These are phyloP conservation scores for Myotis pilosus DNA, from an alignment of 2,797 vertebrate genomes.

Conservation along the genomic window DNA sequence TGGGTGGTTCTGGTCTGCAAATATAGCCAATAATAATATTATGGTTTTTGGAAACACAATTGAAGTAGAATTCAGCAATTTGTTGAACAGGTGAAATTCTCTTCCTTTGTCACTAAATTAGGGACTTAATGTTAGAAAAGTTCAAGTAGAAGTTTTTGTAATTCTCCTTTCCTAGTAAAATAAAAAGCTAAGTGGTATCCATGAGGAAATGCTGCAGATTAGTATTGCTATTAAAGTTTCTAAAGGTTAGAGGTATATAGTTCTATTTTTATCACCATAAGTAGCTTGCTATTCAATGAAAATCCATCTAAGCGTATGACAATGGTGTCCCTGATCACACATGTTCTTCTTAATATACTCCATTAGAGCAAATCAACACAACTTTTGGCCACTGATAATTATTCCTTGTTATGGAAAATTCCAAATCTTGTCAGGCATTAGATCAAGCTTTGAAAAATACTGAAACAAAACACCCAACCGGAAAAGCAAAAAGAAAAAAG, in stretches of 20 bases:
- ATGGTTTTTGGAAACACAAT: background rate
- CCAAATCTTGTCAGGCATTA: background rate
- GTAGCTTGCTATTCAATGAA: background rate
- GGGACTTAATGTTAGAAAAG: background rate
- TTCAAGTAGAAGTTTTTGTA: background rate
- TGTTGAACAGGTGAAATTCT: background rate
- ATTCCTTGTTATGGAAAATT: background rate
- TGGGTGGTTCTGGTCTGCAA: background rate
- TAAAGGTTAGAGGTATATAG: background rate
- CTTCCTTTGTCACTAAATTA: background rate
- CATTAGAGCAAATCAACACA: background rate
- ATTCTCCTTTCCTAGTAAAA: background rate
- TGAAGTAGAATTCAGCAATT: background rate
- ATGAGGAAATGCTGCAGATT: background rate
- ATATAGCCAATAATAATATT: background rate
- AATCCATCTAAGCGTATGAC: background rate
- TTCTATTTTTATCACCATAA: background rate
- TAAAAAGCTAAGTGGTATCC: background rate
- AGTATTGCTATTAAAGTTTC: background rate
- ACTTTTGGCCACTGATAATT: background rate
- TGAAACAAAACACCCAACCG: background rate
- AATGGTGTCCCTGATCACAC: background rate
- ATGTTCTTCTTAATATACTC: background rate
- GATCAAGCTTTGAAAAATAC: background rate
- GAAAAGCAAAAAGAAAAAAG: too few species aligned